These are phyloP conservation scores for Cosmorhoe ocellata DNA, from an alignment of 2,888 invertebrate species.

Conservation along the genomic window DNA sequence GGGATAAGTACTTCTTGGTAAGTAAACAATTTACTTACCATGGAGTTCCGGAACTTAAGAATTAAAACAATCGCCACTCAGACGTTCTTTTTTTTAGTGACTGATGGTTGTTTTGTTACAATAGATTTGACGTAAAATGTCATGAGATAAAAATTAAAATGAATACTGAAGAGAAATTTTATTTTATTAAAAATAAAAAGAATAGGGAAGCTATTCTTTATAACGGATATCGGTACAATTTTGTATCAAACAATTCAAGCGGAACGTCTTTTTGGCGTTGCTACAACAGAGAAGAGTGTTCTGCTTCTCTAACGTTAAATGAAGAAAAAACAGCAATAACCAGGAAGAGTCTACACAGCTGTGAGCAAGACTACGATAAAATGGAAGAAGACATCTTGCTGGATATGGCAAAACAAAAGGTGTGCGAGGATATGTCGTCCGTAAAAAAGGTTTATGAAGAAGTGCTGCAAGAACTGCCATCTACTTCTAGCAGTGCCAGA, in stretches of 20 bases:
- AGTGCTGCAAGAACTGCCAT: slow-evolving; percentile 13
- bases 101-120: slow-evolving; percentile 7
- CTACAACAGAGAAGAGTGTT: slow-evolving; percentile 16
- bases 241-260: slow-evolving; percentile 15
- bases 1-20: background rate
- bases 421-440: slow-evolving; percentile 16
- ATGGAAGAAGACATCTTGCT: slow-evolving; percentile 18
- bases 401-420: slow-evolving; percentile 18
- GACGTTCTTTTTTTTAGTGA: slow-evolving; percentile 6
- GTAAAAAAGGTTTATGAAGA: slow-evolving; percentile 20
- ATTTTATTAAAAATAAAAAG: slow-evolving; percentile 12
- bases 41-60: slow-evolving; percentile 7
- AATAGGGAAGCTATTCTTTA: slow-evolving; percentile 10
- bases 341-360: slow-evolving; percentile 15
- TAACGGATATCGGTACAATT: slow-evolving; percentile 16
- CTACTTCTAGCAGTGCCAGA: slow-evolving; percentile 15
- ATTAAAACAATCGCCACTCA: slow-evolving; percentile 6
- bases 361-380: slow-evolving; percentile 23
- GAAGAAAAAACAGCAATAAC: slow-evolving; percentile 14
- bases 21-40: background rate
- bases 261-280: slow-evolving; percentile 19
- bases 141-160: slow-evolving; percentile 6
- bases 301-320: slow-evolving; percentile 21
- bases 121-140: slow-evolving; percentile 2
- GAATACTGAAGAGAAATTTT: slow-evolving; percentile 11